phyloP scores from a whole-genome alignment of 1,140 invertebrate genomes.

The Polyergus mexicanus region DNA sequence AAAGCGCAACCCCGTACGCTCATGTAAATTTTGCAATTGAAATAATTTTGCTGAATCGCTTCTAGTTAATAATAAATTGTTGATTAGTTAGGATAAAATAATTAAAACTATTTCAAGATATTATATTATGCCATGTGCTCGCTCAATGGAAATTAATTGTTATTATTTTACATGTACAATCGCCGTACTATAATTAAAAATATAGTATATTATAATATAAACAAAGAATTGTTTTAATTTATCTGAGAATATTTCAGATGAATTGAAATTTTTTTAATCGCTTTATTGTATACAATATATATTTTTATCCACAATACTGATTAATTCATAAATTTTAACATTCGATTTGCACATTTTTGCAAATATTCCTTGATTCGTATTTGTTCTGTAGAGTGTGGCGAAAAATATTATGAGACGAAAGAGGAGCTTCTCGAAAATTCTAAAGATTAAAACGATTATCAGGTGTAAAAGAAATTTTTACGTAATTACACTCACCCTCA shows the following conservation, averaged over 20 bases:
- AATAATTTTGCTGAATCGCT: slow-evolving; percentile 55
- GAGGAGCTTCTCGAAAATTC: background rate
- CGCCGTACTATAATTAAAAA: background rate
- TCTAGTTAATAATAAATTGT: slow-evolving; percentile 65
- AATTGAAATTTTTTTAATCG: background rate
- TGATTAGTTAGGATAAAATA: slow-evolving; percentile 58
- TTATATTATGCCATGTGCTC: slow-evolving; percentile 14
- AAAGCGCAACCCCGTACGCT: background rate
- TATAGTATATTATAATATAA: background rate
- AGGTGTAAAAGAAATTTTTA: background rate
- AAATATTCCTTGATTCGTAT: background rate
- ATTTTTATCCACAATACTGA: background rate
- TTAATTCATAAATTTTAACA: background rate
- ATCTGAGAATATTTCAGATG: background rate
- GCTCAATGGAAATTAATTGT: background rate
- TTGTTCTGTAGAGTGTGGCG: background rate
- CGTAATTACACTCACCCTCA: slow-evolving; percentile 77
- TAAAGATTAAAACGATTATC: background rate
- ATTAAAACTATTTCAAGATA: slow-evolving; percentile 17
- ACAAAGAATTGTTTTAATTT: too few relatives aligned
- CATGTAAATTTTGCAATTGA: slow-evolving; percentile 13
- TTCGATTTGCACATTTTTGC: background rate
- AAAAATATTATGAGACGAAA: background rate
- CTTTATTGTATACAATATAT: background rate
- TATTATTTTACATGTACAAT: background rate